Evolutionary conservation across 2,113 vertebrate genomes (phyloP).

Genomic region (Pedetes capensis): DNA sequence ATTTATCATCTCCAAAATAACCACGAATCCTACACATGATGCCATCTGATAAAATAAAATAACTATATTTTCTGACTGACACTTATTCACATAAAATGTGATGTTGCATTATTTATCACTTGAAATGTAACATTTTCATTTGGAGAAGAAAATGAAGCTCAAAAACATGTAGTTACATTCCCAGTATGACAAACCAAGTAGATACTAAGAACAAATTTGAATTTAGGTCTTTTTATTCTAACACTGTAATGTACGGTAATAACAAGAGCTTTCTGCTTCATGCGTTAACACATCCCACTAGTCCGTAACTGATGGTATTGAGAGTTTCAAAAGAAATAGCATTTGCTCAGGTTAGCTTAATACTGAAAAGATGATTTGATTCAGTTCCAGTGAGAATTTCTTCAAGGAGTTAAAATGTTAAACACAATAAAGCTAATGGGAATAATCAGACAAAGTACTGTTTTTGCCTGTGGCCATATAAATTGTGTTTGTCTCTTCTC

Average conservation of each 20-base stretch:
- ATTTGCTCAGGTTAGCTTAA: background rate
- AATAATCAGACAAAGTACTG: background rate
- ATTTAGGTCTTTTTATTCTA: background rate
- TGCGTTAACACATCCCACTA: background rate
- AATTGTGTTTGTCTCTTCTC: background rate
- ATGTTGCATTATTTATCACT: slow-evolving; percentile 18
- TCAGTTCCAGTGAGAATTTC: background rate
- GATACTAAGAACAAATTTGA: background rate
- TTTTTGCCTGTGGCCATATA: background rate
- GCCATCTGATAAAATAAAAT: slow-evolving; percentile 22
- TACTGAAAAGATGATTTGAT: background rate
- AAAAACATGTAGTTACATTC: background rate
- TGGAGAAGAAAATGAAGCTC: slow-evolving; percentile 28
- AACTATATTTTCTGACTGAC: background rate
- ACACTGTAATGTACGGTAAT: background rate
- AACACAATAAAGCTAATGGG: background rate
- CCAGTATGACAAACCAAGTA: background rate
- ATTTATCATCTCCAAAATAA: too few species aligned
- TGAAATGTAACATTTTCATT: slow-evolving; percentile 33
- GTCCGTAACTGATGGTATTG: background rate
- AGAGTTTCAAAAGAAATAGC: slow-evolving; percentile 17
- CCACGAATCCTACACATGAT: too few species aligned
- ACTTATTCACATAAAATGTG: background rate
- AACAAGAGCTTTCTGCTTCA: background rate
- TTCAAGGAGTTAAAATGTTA: slow-evolving; percentile 6